Percentiles rank a stretch among this genome's conserved stretches.
phyloP scores from a whole-genome alignment of 2,888 invertebrate species.

The Cistogaster globosa region DNA sequence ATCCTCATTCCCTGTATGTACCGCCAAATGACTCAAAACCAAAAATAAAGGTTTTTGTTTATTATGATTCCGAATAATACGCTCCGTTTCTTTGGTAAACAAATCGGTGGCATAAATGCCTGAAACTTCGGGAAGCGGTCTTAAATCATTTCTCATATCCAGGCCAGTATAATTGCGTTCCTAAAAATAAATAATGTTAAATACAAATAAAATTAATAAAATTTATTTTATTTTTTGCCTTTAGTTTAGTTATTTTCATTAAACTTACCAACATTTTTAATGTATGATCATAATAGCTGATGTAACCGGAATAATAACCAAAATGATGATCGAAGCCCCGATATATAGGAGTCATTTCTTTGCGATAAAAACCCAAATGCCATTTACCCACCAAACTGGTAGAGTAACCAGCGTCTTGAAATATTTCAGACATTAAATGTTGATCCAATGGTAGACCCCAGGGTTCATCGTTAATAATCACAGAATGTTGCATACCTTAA shows the following conservation, averaged over 20 bases:
- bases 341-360: constrained; percentile 86
- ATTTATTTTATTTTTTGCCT: too few species aligned
- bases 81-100: constrained; percentile 87
- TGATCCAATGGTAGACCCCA: constrained; percentile 88
- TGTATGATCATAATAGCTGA: constrained; percentile 91
- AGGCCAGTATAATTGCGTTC: constrained; percentile 82
- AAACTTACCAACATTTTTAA: constrained; percentile 82
- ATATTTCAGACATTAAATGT: constrained; percentile 88
- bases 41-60: constrained; percentile 88
- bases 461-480: constrained; percentile 87
- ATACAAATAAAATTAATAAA: too few species aligned
- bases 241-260: too few species aligned
- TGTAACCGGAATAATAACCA: constrained; percentile 93
- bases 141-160: constrained; percentile 84
- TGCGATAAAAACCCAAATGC: constrained; percentile 92
- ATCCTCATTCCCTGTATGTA: constrained; percentile 90
- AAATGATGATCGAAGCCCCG: constrained; percentile 92
- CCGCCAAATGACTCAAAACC: constrained; percentile 91
- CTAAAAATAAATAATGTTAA: constrained; percentile 56
- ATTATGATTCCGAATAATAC: constrained; percentile 86
- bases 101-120: constrained; percentile 88
- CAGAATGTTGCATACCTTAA: constrained; percentile 89
- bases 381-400: constrained; percentile 96
- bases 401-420: constrained; percentile 89
- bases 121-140: constrained; percentile 84